Evolutionary conservation across 1,140 invertebrate species (phyloP).

Genomic region (Venustaconcha ellipsiformis): DNA sequence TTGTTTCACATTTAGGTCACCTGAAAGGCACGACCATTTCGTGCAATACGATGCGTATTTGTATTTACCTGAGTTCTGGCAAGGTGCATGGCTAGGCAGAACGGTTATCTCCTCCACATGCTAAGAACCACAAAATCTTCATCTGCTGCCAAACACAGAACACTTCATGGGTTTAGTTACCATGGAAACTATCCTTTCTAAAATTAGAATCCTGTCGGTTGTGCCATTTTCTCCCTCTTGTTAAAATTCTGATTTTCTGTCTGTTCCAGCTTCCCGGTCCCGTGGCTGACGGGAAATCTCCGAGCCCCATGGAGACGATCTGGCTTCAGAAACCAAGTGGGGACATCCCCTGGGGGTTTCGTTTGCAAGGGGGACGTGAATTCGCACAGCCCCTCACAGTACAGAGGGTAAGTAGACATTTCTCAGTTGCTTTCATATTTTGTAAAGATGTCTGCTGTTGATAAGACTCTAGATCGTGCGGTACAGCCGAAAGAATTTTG

Average conservation of each 20-base stretch:
- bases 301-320: constrained; percentile 56
- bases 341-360: constrained; percentile 86
- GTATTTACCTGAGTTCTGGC: too few relatives aligned
- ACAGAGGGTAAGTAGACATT: constrained; percentile 81
- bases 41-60: too few relatives aligned
- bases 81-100: too few relatives aligned
- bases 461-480: too few relatives aligned
- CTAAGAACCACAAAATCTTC: too few relatives aligned
- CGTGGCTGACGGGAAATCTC: constrained; percentile 8
- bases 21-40: too few relatives aligned
- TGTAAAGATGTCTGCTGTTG: too few relatives aligned
- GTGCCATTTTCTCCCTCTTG: constrained; percentile 10
- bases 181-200: constrained; percentile 36
- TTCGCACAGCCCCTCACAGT: constrained; percentile 88
- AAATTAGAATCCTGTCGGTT: constrained; percentile 38
- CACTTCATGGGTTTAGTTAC: constrained; percentile 27
- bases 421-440: not conserved
- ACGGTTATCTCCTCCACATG: too few relatives aligned
- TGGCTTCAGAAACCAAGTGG: constrained; percentile 61
- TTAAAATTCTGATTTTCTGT: constrained; percentile 28
- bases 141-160: constrained; percentile 5
- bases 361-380: constrained; percentile 90
- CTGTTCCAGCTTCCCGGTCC: constrained; percentile 26
- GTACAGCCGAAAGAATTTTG: too few relatives aligned
- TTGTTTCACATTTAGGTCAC: too few relatives aligned